These are phyloP conservation scores for Apotomis capreana DNA, from an alignment of 2,888 invertebrate species.

Conservation along the genomic window DNA sequence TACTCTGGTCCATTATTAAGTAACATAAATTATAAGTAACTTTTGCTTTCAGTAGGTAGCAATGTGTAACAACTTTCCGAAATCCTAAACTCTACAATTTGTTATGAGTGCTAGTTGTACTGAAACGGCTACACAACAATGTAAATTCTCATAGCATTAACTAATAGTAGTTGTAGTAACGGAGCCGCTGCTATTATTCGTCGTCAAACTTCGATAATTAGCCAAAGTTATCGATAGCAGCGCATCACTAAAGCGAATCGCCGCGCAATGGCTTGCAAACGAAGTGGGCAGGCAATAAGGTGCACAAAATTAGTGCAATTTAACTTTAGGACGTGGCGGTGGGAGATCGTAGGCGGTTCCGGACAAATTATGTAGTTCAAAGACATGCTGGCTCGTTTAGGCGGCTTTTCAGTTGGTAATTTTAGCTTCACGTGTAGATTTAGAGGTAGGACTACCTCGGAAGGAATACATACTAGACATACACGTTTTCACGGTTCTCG, in stretches of 20 bases:
- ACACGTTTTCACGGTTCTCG: too few species aligned
- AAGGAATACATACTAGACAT: too few species aligned
- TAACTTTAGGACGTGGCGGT: constrained; percentile 74
- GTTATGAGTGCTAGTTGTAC: too few species aligned
- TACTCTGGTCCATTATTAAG: too few species aligned
- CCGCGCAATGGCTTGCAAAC: constrained; percentile 68
- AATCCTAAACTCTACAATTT: too few species aligned
- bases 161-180: too few species aligned
- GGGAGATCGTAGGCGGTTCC: constrained; percentile 19
- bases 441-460: not conserved
- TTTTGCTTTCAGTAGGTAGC: too few species aligned
- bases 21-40: too few species aligned
- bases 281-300: constrained; percentile 71
- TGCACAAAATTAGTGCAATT: constrained; percentile 79
- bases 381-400: constrained; percentile 29
- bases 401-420: constrained; percentile 19
- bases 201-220: constrained; percentile 22
- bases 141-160: too few species aligned
- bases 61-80: too few species aligned
- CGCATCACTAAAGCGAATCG: constrained; percentile 64
- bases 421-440: not conserved
- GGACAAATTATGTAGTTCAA: constrained; percentile 22
- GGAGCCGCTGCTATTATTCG: not conserved
- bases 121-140: too few species aligned
- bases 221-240: constrained; percentile 23